Evolutionary conservation across 2,888 invertebrate genomes (phyloP).

Genomic region (Petrophora chlorosata): DNA sequence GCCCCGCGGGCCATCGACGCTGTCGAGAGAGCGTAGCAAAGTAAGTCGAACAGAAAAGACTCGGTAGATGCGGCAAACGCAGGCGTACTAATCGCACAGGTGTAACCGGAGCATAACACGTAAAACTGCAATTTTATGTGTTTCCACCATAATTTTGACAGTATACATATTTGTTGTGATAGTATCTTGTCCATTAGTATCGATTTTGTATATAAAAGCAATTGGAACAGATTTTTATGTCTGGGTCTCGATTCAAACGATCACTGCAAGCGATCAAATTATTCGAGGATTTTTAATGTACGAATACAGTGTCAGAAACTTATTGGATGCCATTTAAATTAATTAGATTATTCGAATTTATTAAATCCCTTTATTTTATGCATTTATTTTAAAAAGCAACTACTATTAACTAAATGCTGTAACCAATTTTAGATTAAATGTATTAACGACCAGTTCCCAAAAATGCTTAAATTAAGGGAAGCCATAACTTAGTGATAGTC

Average conservation of each 20-base stretch:
- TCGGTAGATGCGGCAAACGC: neutral
- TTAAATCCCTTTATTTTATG: neutral
- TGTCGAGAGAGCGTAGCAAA: too few relatives aligned
- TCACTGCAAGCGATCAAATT: constrained; percentile 15
- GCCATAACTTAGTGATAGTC: too few relatives aligned
- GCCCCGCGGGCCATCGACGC: too few relatives aligned
- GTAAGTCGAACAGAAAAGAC: too few relatives aligned
- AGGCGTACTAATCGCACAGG: neutral
- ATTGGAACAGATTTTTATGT: constrained; percentile 6
- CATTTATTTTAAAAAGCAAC: neutral
- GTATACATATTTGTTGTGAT: constrained; percentile 24
- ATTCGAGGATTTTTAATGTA: constrained; percentile 1
- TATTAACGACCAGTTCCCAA: too few relatives aligned
- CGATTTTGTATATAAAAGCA: constrained; percentile 14
- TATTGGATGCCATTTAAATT: constrained; percentile 5
- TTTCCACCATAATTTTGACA: constrained; percentile 27
- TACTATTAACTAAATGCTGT: too few relatives aligned
- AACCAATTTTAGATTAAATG: too few relatives aligned
- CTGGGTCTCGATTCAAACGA: constrained; percentile 5
- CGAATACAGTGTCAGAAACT: constrained; percentile 8
- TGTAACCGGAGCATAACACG: constrained; percentile 7
- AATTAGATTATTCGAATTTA: neutral
- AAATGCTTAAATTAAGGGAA: too few relatives aligned
- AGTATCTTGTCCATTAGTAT: constrained; percentile 15
- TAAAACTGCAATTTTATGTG: constrained; percentile 30